Evolutionary conservation across 1,140 invertebrate genomes (phyloP).

Genomic region (Pygmarrhopalites habei): DNA sequence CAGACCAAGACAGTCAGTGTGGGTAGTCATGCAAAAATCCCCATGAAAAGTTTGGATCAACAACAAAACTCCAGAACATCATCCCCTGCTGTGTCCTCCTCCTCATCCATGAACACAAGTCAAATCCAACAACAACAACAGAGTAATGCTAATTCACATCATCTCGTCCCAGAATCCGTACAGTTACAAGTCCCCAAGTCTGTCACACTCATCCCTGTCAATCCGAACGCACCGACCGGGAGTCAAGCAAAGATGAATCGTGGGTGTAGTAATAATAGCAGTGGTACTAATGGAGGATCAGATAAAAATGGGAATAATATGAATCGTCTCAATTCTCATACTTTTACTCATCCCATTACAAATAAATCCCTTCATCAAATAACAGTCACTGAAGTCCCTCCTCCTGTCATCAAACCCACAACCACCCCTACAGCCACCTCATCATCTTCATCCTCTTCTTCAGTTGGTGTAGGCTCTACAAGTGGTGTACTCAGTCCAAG

Average conservation of each 20-base stretch:
- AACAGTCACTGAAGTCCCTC: slow-evolving; percentile 36
- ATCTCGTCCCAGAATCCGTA: slow-evolving; percentile 34
- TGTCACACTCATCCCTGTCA: slow-evolving; percentile 39
- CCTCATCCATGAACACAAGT: too few species aligned
- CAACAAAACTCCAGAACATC: too few species aligned
- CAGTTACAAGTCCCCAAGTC: slow-evolving; percentile 38
- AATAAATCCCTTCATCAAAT: slow-evolving; percentile 40
- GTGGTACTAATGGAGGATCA: neutral
- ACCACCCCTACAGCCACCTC: neutral
- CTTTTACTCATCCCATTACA: slow-evolving; percentile 39
- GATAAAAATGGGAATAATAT: neutral
- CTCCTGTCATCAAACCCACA: slow-evolving; percentile 16
- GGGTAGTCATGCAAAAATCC: too few species aligned
- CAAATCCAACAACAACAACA: slow-evolving; percentile 6
- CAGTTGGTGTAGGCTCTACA: neutral
- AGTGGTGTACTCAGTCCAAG: neutral
- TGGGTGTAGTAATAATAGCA: too few species aligned
- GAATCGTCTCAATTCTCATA: slow-evolving; percentile 13
- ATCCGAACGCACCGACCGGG: slow-evolving; percentile 26
- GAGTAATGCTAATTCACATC: slow-evolving; percentile 14
- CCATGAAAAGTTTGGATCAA: too few species aligned
- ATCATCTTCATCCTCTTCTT: neutral
- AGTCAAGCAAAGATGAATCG: neutral
- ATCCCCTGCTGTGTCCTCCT: too few species aligned
- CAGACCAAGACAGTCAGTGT: too few species aligned